These are phyloP conservation scores for Megaceryle maxima DNA, from an alignment of 2,113 vertebrate species.

Conservation along the genomic window DNA sequence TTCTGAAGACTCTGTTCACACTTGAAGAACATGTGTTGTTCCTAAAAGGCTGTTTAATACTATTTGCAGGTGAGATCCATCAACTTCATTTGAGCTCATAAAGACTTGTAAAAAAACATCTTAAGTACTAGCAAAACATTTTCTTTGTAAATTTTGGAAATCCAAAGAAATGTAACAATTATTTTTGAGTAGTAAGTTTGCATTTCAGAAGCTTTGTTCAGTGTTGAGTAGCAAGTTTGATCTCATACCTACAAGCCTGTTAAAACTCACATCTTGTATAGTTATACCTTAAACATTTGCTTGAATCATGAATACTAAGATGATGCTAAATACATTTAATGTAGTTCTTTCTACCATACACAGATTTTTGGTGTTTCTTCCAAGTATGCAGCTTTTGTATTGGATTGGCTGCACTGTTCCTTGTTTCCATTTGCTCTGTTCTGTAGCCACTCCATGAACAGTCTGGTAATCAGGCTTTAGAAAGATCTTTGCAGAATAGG, in stretches of 20 bases:
- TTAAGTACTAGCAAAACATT: background rate
- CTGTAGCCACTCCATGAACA: background rate
- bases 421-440: slow-evolving; percentile 16
- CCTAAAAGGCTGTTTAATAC: background rate
- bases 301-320: background rate
- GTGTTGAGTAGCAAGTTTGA: background rate
- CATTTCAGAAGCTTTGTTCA: background rate
- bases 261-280: background rate
- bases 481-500: slow-evolving; percentile 40
- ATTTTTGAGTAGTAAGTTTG: background rate
- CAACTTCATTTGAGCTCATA: background rate
- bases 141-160: background rate
- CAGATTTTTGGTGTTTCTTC: background rate
- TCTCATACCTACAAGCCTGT: background rate
- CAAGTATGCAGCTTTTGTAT: background rate
- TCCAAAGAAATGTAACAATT: background rate
- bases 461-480: background rate
- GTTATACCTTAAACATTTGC: background rate
- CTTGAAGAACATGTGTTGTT: background rate
- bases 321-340: background rate
- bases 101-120: background rate
- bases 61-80: background rate
- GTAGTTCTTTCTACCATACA: background rate
- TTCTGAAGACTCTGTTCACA: slow-evolving; percentile 6
- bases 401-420: background rate